Evolutionary conservation across 1,140 invertebrate species (phyloP), one percentile per base, ranked within the genome.

Genomic region (Nixonia krombeini): DNA sequence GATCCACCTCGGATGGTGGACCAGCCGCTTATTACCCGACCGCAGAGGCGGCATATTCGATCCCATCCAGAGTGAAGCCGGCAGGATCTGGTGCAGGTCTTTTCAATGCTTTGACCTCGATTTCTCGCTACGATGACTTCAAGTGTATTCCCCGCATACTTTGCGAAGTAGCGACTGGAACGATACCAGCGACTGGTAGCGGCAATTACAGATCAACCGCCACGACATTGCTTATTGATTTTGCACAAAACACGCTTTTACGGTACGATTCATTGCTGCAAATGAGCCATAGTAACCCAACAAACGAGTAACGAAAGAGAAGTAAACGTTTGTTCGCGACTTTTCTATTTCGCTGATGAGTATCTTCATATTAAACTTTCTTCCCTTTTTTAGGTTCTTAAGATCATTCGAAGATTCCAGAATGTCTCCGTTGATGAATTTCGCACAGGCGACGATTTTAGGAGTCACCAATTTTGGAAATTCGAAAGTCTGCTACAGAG

Each of bases 61-160:
- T 57, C 62, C 62, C 62, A 49, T 42, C 62, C 35, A 58, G 61
- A 71, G 31, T 55, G 35, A 12, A 15, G 56, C 40, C 42, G 18
- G 51, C 13, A 65, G 47, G 61, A 61, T 61, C 76, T 26, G 73
- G 72, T 47, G 41, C 65, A 38, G 81, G 79, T 52, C 61, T 88
- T 5, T 80, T 87, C 58, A 80, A 87, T 53, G 91, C 90, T 18
- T 77, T 94, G 52, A 87, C 87, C 46, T 91, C 92, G 31, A 91
- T 94, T 61, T 89, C 91, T 44, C 83, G 86, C 68, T 89, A 93
- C 79, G 93, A 94, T 75, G 91, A 93, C 77, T 85, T 90, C 42
- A 88, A 91, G 69, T 94, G 93, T 75, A 90, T 94, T 37, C 89
- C 92, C 2, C 87, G 91, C 77, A 86, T 94, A 58, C 85, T 94